phyloP scores from a whole-genome alignment of 2,113 vertebrate genomes.

The Echinops telfairi region DNA sequence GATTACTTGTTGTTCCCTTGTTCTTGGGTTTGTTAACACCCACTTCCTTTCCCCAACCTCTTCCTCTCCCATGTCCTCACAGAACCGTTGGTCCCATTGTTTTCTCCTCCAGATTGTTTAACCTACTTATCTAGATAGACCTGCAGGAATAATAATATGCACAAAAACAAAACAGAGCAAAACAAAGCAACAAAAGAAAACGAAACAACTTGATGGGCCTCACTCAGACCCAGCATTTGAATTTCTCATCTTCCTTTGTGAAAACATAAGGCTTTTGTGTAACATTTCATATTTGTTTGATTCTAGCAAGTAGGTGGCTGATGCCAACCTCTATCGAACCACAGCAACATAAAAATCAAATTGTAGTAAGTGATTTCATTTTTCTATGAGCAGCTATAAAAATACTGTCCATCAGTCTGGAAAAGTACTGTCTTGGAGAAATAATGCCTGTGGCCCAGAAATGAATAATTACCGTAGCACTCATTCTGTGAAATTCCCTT shows the following conservation, averaged over 20 bases:
- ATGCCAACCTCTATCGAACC: slow-evolving; percentile 46
- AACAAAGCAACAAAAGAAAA: no score
- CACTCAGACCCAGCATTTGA: background rate
- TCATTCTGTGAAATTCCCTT: slow-evolving; percentile 67
- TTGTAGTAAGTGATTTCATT: slow-evolving; percentile 70
- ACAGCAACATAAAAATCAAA: slow-evolving; percentile 72
- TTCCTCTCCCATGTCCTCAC: no score
- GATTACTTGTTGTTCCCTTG: no score
- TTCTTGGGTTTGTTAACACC: no score
- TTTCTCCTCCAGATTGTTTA: no score
- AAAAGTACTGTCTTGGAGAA: slow-evolving; percentile 66
- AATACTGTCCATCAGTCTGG: slow-evolving; percentile 68
- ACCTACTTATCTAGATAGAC: no score
- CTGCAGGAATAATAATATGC: no score
- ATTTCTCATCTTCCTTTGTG: slow-evolving; percentile 4
- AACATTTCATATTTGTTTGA: slow-evolving; percentile 40
- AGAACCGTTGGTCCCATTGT: no score
- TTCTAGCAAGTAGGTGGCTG: slow-evolving; percentile 57
- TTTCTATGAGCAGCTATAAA: slow-evolving; percentile 70
- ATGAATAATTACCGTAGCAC: slow-evolving; percentile 67
- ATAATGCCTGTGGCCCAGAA: slow-evolving; percentile 57
- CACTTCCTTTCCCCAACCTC: no score
- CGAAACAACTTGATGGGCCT: background rate
- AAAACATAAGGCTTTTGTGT: background rate
- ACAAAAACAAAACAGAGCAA: no score